phyloP scores from a whole-genome alignment of 2,888 invertebrate genomes.

The Colostygia pectinataria region DNA sequence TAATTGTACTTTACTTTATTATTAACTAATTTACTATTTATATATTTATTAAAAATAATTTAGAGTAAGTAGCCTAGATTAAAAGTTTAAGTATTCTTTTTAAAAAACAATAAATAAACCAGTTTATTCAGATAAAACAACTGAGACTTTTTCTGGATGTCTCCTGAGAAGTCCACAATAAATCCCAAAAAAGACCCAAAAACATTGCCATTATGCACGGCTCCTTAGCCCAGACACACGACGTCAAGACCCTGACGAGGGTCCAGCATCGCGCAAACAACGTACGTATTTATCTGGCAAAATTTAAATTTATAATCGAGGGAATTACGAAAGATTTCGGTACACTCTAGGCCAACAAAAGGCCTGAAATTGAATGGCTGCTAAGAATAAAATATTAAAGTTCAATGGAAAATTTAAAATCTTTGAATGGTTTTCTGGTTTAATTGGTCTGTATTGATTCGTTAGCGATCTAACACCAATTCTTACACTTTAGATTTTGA shows the following conservation, averaged over 20 bases:
- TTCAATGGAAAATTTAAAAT: too few species aligned
- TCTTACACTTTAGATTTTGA: too few species aligned
- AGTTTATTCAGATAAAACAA: conserved; percentile 16
- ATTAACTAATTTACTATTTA: too few species aligned
- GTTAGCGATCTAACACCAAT: too few species aligned
- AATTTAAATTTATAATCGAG: conserved; percentile 28
- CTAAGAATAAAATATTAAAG: too few species aligned
- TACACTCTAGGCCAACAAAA: conserved; percentile 1
- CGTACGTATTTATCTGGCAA: conserved; percentile 14
- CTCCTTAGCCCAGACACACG: conserved; percentile 17
- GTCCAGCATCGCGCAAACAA: conserved; percentile 21
- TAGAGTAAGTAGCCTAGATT: too few species aligned
- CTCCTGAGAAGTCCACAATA: too few species aligned
- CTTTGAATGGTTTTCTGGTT: too few species aligned
- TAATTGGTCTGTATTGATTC: too few species aligned
- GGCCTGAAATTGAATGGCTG: not conserved
- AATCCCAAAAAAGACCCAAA: conserved; percentile 9
- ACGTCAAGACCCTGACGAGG: conserved; percentile 24
- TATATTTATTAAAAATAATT: too few species aligned
- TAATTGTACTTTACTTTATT: too few species aligned
- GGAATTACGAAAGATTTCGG: conserved; percentile 10
- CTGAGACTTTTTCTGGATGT: too few species aligned
- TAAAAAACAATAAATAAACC: conserved; percentile 12
- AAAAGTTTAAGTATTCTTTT: not conserved
- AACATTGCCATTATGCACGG: conserved; percentile 13